These are phyloP conservation scores for Actinostola sp. DNA, from an alignment of 92 coral and sea anemone genomes.

Conservation along the genomic window DNA sequence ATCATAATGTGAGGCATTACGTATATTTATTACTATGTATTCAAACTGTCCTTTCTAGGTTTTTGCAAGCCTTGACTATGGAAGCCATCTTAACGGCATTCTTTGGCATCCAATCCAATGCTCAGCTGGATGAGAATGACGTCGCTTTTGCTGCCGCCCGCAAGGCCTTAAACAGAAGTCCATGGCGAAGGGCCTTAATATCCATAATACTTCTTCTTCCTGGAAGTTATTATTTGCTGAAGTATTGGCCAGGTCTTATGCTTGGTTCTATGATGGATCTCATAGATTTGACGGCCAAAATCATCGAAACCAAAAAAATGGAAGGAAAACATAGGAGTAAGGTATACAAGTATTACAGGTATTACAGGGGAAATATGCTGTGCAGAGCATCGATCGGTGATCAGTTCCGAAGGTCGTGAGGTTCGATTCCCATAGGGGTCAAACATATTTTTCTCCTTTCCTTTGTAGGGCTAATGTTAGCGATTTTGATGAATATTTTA, in stretches of 20 bases:
- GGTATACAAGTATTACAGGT: background rate
- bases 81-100: slow-evolving; percentile 61
- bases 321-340: background rate
- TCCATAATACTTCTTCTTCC: slow-evolving; percentile 40
- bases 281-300: background rate
- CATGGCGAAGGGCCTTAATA: slow-evolving; percentile 11
- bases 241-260: slow-evolving; percentile 38
- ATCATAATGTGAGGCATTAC: too few species aligned
- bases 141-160: slow-evolving; percentile 59
- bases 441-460: too few species aligned
- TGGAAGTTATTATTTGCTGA: slow-evolving; percentile 23
- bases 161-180: slow-evolving; percentile 8
- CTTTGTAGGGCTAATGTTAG: too few species aligned
- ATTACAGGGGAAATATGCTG: too few species aligned
- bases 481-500: too few species aligned
- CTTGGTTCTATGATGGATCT: slow-evolving; percentile 6
- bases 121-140: slow-evolving; percentile 64
- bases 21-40: too few species aligned
- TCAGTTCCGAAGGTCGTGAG: too few species aligned
- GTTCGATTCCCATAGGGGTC: too few species aligned
- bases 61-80: slow-evolving; percentile 67
- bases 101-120: slow-evolving; percentile 69
- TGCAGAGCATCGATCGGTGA: too few species aligned
- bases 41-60: slow-evolving; percentile 22
- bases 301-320: background rate